Evolutionary conservation across 2,888 invertebrate species (phyloP).

Genomic region (Craniophora ligustri): DNA sequence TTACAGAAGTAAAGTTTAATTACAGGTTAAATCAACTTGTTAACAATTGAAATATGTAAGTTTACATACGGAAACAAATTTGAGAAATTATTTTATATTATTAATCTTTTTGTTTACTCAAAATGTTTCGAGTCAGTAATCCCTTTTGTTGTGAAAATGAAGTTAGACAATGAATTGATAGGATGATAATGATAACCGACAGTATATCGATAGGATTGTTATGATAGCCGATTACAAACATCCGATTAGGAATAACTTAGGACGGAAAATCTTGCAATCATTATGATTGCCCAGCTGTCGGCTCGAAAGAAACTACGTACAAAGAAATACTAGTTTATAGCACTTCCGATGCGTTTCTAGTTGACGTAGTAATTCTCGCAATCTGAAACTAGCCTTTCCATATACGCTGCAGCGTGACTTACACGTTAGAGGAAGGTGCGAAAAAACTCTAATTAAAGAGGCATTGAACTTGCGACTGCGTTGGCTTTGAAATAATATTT

Average conservation of each 20-base stretch:
- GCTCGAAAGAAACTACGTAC: too few relatives aligned
- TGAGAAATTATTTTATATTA: too few relatives aligned
- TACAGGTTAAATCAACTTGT: constrained; percentile 1
- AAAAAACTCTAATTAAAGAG: constrained; percentile 45
- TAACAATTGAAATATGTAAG: neutral
- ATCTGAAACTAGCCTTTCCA: constrained; percentile 30
- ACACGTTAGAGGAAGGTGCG: constrained; percentile 29
- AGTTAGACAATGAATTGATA: too few relatives aligned
- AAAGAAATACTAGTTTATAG: neutral
- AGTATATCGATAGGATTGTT: too few relatives aligned
- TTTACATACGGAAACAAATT: neutral
- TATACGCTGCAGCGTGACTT: constrained; percentile 29
- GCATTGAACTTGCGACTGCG: constrained; percentile 41
- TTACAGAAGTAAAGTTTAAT: neutral
- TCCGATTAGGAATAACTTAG: too few relatives aligned
- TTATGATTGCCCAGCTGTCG: too few relatives aligned
- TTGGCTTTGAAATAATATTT: constrained; percentile 38
- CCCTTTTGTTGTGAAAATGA: too few relatives aligned
- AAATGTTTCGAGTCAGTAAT: too few relatives aligned
- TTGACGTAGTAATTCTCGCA: constrained; percentile 19
- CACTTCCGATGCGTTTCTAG: constrained; percentile 5
- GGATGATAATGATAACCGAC: too few relatives aligned
- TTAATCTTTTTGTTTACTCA: too few relatives aligned
- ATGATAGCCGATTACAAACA: too few relatives aligned
- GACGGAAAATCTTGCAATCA: too few relatives aligned